Evolutionary conservation across 2,888 invertebrate species (phyloP).

Genomic region (Lithophane ornitopus): DNA sequence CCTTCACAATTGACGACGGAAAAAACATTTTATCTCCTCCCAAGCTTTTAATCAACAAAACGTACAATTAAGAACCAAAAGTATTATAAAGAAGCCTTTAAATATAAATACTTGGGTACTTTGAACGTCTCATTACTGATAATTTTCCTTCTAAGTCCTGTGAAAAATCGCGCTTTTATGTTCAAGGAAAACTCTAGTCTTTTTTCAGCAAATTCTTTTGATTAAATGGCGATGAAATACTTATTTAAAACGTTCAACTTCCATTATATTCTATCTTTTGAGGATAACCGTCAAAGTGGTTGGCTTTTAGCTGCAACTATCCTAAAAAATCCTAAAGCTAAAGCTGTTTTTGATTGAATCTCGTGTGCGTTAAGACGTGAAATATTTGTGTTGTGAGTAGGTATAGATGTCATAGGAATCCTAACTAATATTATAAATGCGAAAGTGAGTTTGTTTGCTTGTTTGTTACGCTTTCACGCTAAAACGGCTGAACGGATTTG

Average conservation of each 20-base stretch:
- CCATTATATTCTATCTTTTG: slow-evolving; percentile 24
- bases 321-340: too few relatives aligned
- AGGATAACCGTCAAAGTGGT: slow-evolving; percentile 8
- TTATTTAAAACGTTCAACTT: slow-evolving; percentile 37
- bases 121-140: slow-evolving; percentile 59
- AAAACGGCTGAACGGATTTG: too few relatives aligned
- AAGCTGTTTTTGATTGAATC: too few relatives aligned
- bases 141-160: slow-evolving; percentile 57
- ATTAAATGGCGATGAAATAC: slow-evolving; percentile 53
- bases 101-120: slow-evolving; percentile 50
- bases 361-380: too few relatives aligned
- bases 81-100: slow-evolving; percentile 43
- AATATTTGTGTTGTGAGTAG: too few relatives aligned
- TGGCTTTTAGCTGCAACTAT: background rate
- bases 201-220: slow-evolving; percentile 60
- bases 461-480: too few relatives aligned
- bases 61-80: slow-evolving; percentile 49
- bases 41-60: slow-evolving; percentile 53
- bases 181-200: slow-evolving; percentile 36
- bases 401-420: too few relatives aligned
- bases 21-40: slow-evolving; percentile 6
- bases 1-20: background rate
- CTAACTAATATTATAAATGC: too few relatives aligned
- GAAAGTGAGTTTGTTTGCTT: too few relatives aligned
- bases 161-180: slow-evolving; percentile 66